Base-by-base conservation (phyloP, 2,113 vertebrate species). In the Hyla sarda region DNA sequence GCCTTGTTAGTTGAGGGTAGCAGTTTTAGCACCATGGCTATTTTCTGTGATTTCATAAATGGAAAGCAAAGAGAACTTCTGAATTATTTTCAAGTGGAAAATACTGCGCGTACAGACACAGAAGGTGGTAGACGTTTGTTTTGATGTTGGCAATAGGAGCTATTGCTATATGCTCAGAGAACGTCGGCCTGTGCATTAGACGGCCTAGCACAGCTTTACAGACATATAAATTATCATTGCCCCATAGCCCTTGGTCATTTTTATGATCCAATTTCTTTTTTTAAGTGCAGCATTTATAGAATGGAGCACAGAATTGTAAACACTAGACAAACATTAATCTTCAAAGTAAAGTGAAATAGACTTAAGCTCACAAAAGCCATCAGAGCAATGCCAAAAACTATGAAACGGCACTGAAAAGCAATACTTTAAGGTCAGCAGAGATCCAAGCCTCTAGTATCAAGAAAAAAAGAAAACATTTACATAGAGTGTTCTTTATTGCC, bases 181-280 rank as follows among this genome's bases (percentile, higher is more conserved):
- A 88, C 81, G 87, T 88, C 87, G 88, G 91, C 87, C 90, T 78
- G 89, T 1, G 90, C 88, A 90, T 92, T 89, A 92, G 89, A 92
- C 90, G 91, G 89, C 89, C 91, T 87, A 91, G 85, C 88, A 90
- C 89, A 84, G 88, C 74, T 92, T 92, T 93, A 90, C 88, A 89
- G 91, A 90, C 87, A 87, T 87, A 87, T 87, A 87, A 91, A 91
- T 89, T 92, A 90, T 90, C 90, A 62, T 34, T 91, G 93, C 88
- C 90, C 89, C 92, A 94, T 92, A 88, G 88, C 91, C 92, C 88
- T 87, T 91, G 90, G 88, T 92, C 87, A 89, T 91, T 93, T 93
- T 89, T 90, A 76, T 88, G 88, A 89, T 74, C 81, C 86, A 84
- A 90, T 92, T 91, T 91, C 91, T 90, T 74, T 78, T 76, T 90